A percentile compares a stretch with the other conserved stretches of the same genome.
These are phyloP conservation scores for Acinonyx jubatus DNA, from an alignment of 2,113 vertebrate species.

Conservation along the genomic window DNA sequence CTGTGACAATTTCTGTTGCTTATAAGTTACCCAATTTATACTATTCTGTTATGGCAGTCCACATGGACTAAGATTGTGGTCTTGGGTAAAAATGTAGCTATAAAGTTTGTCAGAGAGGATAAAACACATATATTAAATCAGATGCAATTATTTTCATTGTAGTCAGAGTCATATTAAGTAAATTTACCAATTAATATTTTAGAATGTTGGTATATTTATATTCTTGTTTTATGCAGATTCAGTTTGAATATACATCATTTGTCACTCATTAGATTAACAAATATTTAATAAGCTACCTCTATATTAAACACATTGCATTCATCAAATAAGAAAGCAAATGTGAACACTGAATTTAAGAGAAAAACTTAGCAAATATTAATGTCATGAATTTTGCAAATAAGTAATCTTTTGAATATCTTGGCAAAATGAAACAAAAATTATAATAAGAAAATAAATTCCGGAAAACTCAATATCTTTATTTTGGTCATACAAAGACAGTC, in stretches of 20 bases:
- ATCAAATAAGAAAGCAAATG: background rate
- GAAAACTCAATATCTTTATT: background rate
- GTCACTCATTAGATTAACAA: background rate
- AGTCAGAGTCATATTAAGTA: background rate
- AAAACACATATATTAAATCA: background rate
- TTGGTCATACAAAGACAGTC: background rate
- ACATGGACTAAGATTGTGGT: background rate
- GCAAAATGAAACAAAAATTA: background rate
- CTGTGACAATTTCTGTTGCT: background rate
- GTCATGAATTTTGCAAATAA: constrained; percentile 1
- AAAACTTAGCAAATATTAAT: background rate
- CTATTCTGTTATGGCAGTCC: background rate
- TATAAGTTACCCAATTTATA: background rate
- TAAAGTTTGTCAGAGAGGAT: background rate
- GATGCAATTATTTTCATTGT: background rate
- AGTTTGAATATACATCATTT: background rate
- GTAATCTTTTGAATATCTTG: background rate
- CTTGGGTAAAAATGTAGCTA: background rate
- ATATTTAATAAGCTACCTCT: background rate
- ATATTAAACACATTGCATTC: background rate
- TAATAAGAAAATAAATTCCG: background rate
- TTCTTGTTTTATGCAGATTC: background rate
- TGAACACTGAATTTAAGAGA: background rate
- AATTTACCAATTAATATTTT: constrained; percentile 19
- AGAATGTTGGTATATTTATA: background rate